Percentiles rank a stretch among this genome's conserved stretches.
Evolutionary conservation across 2,888 invertebrate genomes (phyloP).

Genomic region (Plagodis pulveraria): DNA sequence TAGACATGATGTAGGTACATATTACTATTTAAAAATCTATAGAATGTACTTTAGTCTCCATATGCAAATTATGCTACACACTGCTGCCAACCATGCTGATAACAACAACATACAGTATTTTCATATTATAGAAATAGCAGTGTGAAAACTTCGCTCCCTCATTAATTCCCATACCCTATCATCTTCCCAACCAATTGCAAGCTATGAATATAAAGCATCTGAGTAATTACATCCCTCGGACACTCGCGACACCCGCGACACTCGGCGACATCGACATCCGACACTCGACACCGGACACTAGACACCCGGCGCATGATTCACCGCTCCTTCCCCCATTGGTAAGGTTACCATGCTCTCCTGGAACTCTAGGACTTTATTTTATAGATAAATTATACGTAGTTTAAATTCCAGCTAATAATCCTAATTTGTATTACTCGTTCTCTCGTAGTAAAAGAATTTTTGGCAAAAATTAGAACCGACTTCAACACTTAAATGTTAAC

Average conservation of each 20-base stretch:
- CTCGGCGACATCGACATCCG: slow-evolving; percentile 30
- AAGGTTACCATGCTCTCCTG: slow-evolving; percentile 11
- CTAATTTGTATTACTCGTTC: too few species aligned
- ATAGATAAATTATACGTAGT: too few species aligned
- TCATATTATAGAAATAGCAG: not conserved
- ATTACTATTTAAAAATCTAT: too few species aligned
- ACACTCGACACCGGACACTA: slow-evolving; percentile 26
- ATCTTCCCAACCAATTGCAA: slow-evolving; percentile 11
- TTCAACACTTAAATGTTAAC: too few species aligned
- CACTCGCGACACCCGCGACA: slow-evolving; percentile 31
- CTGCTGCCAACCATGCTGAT: too few species aligned
- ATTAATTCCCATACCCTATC: slow-evolving; percentile 18
- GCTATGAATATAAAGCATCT: slow-evolving; percentile 26
- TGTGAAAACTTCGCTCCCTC: slow-evolving; percentile 6
- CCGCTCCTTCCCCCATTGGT: slow-evolving; percentile 6
- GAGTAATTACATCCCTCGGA: slow-evolving; percentile 34
- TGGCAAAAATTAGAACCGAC: too few species aligned
- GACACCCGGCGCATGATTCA: slow-evolving; percentile 27
- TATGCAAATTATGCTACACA: too few species aligned
- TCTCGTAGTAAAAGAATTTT: too few species aligned
- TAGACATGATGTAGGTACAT: too few species aligned
- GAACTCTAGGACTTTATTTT: not conserved
- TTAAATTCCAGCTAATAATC: too few species aligned
- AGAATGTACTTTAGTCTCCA: too few species aligned
- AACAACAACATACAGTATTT: too few species aligned